phyloP scores from a whole-genome alignment of 2,888 invertebrate genomes.

The Osmoderma eremita region DNA sequence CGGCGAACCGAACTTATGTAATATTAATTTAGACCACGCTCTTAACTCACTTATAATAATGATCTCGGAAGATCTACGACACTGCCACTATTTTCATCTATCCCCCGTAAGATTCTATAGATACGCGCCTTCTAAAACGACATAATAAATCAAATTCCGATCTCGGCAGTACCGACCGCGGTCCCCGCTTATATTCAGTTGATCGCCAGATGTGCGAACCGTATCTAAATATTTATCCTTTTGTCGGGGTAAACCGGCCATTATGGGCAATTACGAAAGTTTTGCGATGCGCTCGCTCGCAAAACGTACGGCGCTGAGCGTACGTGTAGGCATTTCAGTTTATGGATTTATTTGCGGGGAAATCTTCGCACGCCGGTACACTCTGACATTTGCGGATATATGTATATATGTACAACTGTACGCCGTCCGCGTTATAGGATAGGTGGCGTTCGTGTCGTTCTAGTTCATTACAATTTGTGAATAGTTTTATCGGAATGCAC shows the following conservation, averaged over 20 bases:
- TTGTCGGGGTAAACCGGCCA: slow-evolving; percentile 35
- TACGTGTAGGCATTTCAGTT: slow-evolving; percentile 34
- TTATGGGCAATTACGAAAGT: slow-evolving; percentile 37
- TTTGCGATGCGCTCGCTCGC: slow-evolving; percentile 32
- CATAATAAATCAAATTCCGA: slow-evolving; percentile 36
- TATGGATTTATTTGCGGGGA: slow-evolving; percentile 36
- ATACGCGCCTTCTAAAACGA: slow-evolving; percentile 36
- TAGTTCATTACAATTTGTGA: slow-evolving; percentile 27
- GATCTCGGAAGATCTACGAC: slow-evolving; percentile 11
- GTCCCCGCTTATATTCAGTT: slow-evolving; percentile 25
- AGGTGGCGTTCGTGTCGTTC: slow-evolving; percentile 35
- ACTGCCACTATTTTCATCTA: slow-evolving; percentile 28
- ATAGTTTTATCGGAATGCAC: slow-evolving; percentile 30
- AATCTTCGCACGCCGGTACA: slow-evolving; percentile 27
- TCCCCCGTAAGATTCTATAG: slow-evolving; percentile 23
- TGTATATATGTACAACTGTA: neutral
- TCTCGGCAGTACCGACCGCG: slow-evolving; percentile 14
- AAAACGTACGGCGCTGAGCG: slow-evolving; percentile 24
- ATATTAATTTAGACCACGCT: neutral
- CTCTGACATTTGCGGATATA: slow-evolving; percentile 28
- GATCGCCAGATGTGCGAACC: slow-evolving; percentile 38
- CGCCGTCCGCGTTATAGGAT: slow-evolving; percentile 5
- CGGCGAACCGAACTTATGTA: too few relatives aligned
- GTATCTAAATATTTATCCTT: slow-evolving; percentile 38
- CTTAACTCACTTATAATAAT: slow-evolving; percentile 21